Evolutionary conservation across 2,797 vertebrate species (phyloP).

Genomic region (Phoeniculus purpureus): DNA sequence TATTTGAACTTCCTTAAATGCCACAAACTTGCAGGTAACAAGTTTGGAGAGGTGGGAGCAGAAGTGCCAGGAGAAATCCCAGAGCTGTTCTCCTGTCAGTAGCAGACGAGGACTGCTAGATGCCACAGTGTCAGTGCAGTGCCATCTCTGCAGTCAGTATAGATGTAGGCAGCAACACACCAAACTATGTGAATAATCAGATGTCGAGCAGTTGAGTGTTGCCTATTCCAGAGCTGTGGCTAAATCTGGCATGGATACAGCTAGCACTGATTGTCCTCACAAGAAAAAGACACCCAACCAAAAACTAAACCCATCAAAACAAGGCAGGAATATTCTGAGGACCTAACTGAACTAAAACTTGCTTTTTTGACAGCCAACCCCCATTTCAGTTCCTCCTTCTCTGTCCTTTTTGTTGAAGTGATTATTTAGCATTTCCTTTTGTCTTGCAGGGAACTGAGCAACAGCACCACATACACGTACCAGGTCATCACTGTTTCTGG

Average conservation of each 20-base stretch:
- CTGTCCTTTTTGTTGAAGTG: background rate
- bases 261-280: fast-evolving
- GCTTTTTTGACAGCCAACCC: background rate
- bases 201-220: background rate
- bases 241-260: background rate
- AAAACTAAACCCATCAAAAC: background rate
- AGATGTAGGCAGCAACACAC: background rate
- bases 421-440: background rate
- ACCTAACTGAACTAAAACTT: background rate
- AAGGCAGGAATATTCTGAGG: background rate
- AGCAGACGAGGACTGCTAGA: background rate
- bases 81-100: background rate
- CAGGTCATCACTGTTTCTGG: conserved; percentile 85
- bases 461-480: conserved; percentile 85
- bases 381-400: background rate
- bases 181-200: fast-evolving
- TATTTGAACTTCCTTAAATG: background rate
- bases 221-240: fast-evolving
- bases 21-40: background rate
- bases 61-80: background rate
- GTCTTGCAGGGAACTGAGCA: conserved; percentile 83
- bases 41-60: fast-evolving
- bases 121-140: fast-evolving
- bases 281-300: background rate
- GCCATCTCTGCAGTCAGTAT: background rate